phyloP scores from a whole-genome alignment of 2,113 vertebrate genomes.

The Willisornis vidua region DNA sequence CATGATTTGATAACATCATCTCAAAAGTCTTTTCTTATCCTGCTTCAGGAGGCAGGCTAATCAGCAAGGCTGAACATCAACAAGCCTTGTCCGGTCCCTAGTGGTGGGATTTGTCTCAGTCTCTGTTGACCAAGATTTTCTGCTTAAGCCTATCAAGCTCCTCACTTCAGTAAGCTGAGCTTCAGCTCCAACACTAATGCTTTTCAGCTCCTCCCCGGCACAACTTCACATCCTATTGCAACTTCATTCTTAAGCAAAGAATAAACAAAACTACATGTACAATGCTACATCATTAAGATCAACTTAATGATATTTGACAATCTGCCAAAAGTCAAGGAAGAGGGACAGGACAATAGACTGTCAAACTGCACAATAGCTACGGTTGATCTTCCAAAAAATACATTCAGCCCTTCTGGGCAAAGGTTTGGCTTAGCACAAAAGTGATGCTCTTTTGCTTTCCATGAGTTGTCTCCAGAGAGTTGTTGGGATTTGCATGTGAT shows the following conservation, averaged over 20 bases:
- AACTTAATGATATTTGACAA: slow-evolving; percentile 66
- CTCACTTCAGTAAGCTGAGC: no score
- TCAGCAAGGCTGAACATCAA: no score
- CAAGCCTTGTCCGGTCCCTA: no score
- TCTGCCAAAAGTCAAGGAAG: slow-evolving; percentile 66
- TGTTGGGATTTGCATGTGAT: slow-evolving; percentile 37
- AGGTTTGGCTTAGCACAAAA: slow-evolving; percentile 44
- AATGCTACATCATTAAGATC: slow-evolving; percentile 40
- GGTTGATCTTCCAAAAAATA: slow-evolving; percentile 28
- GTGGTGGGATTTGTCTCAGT: no score
- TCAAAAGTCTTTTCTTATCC: no score
- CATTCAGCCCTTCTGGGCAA: slow-evolving; percentile 30
- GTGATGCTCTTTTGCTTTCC: slow-evolving; percentile 32
- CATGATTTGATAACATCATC: no score
- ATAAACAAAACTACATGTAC: slow-evolving; percentile 56
- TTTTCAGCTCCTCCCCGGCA: neutral
- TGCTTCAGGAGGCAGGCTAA: no score
- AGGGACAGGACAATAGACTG: slow-evolving; percentile 29
- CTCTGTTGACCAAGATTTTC: no score
- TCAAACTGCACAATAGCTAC: slow-evolving; percentile 35
- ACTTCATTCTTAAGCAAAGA: slow-evolving; percentile 30
- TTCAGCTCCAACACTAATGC: no score
- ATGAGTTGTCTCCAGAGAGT: slow-evolving; percentile 29
- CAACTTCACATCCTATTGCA: neutral
- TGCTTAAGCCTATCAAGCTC: no score